Base-by-base conservation (phyloP, 2,797 vertebrate genomes). In the Ptychadena robeensis region DNA sequence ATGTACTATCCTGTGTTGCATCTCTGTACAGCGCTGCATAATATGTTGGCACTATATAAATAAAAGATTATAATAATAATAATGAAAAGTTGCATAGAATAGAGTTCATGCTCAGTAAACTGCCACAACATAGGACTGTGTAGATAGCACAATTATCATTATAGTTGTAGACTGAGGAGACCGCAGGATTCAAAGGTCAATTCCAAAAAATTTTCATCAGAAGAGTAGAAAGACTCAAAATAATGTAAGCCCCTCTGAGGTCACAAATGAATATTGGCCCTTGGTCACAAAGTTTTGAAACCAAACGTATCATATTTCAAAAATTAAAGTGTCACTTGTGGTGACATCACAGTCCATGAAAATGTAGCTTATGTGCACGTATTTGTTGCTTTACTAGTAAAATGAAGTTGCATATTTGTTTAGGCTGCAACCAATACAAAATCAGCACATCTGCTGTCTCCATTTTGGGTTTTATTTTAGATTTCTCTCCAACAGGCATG, bases 401-500 rank as follows among this genome's bases (percentile, higher is more conserved):
- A n/a, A 68, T 73, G 32, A 73, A 15, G 48, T 27, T 44, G 28
- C 53, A 63, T 74, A 34, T 75, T 74, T 85, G 80, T 70, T 81
- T 2, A 0, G 66, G 48, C 15, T 4, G 1, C 28, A 0, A 64
- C 9, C 66, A 68, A 70, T 59, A 71, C 67, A 63, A 76, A 53
- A 32, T 68, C 7, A 15, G 9, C 25, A 80, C 72, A 71, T 82
- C 81, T 77, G 75, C 30, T 71, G 61, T 71, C 53, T 34, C 57
- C 30, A 53, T 64, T 59, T 59, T 72, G 35, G 12, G 48, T 35
- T 67, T 25, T 79, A 71, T 80, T 85, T 85, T 76, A 85, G 53
- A 79, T n/a, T 80, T 64, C 73, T 66, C 28, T 67, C 72, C 40
- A 59, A 48, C 4, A 64, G 86, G 79, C 81, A 67, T 0, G 2